phyloP scores from a whole-genome alignment of 2,113 vertebrate genomes.

The Trogon melanurus region DNA sequence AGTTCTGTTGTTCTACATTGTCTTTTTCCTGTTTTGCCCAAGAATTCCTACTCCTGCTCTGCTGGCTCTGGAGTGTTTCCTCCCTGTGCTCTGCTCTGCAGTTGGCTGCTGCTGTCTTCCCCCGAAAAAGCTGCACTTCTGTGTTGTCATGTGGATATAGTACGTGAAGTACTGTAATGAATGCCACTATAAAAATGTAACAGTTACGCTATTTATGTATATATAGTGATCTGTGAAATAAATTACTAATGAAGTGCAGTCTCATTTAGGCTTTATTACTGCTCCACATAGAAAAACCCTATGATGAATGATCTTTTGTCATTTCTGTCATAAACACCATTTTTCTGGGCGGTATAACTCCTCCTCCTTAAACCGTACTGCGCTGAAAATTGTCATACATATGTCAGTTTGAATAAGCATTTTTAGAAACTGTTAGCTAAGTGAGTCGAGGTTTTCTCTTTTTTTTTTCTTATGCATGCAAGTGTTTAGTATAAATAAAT shows the following conservation, averaged over 20 bases:
- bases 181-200: slow-evolving; percentile 58
- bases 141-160: slow-evolving; percentile 18
- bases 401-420: slow-evolving; percentile 60
- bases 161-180: slow-evolving; percentile 50
- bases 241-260: slow-evolving; percentile 72
- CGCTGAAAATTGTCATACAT: slow-evolving; percentile 53
- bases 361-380: slow-evolving; percentile 10
- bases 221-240: slow-evolving; percentile 70
- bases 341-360: slow-evolving; percentile 62
- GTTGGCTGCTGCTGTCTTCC: background rate
- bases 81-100: background rate
- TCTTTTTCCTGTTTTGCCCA: background rate
- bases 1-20: background rate
- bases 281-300: slow-evolving; percentile 41
- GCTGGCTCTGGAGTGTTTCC: background rate
- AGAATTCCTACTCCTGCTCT: background rate
- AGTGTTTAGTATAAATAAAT: slow-evolving; percentile 32
- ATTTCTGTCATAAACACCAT: slow-evolving; percentile 69
- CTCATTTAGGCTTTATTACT: slow-evolving; percentile 73
- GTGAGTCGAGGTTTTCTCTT: background rate
- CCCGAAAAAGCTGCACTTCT: slow-evolving; percentile 5
- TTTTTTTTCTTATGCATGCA: background rate
- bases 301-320: slow-evolving; percentile 75
- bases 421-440: slow-evolving; percentile 61
- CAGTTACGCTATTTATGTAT: slow-evolving; percentile 63